These are phyloP conservation scores for Salticus scenicus DNA, from an alignment of 2,888 invertebrate genomes.

Conservation along the genomic window DNA sequence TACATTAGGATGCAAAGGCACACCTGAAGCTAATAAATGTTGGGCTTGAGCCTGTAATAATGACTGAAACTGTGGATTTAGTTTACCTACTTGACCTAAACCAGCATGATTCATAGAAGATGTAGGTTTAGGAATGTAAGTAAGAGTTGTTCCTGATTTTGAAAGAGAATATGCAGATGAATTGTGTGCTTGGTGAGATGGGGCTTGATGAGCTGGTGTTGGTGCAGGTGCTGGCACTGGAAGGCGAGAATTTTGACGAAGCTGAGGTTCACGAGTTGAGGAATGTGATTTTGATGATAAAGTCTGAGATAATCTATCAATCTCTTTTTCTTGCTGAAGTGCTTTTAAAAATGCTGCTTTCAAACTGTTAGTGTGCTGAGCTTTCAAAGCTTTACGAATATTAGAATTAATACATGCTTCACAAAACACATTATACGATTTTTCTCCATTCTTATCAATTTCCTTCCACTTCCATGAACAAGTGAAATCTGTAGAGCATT, in stretches of 20 bases:
- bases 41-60: constrained; percentile 72
- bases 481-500: constrained; percentile 97
- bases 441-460: constrained; percentile 73
- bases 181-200: constrained; percentile 36
- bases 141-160: constrained; percentile 38
- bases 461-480: constrained; percentile 99
- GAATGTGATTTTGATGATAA: constrained; percentile 61
- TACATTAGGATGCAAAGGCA: constrained; percentile 86
- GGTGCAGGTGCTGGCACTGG: constrained; percentile 31
- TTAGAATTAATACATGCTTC: constrained; percentile 98
- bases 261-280: not conserved
- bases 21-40: constrained; percentile 82
- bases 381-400: constrained; percentile 97
- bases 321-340: constrained; percentile 97
- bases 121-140: constrained; percentile 51
- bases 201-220: too few relatives aligned
- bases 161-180: constrained; percentile 38
- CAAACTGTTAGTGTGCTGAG: constrained; percentile 97
- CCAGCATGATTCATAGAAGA: constrained; percentile 73
- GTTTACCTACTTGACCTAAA: constrained; percentile 71
- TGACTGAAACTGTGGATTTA: constrained; percentile 71
- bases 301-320: constrained; percentile 83
- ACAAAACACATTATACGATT: constrained; percentile 90
- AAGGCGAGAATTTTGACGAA: not conserved
- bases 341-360: constrained; percentile 99